Base-by-base conservation (phyloP, 2,888 invertebrate genomes). In the Hedya salicella region DNA sequence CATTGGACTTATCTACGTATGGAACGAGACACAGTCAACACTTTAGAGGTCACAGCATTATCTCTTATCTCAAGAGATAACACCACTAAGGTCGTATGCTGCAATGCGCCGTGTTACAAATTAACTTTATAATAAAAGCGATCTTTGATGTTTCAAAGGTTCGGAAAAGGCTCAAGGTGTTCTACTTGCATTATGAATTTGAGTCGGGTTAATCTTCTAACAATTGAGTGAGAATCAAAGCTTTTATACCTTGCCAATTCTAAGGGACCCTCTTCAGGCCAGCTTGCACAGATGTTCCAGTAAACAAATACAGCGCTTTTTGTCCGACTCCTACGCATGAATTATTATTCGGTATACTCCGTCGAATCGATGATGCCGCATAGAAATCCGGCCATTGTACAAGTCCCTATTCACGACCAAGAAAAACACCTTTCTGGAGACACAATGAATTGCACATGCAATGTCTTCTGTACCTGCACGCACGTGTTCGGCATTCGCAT, bases 181-280 rank as follows among this genome's bases (percentile, higher is more conserved):
- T 85, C 85, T 74, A 76, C 79, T 81, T 81, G 80, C 81, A 87
- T 87, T 86, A 82, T 85, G 72, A 76, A 67, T 75, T 79, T 81
- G 82, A 86, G 87, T 89, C 91, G 89, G 91, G 90, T 91, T 91
- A 90, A 92, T 91, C 89, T 90, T 82, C 75, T 76, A 78, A 87
- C 89, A 86, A 88, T 88, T 83, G 83, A 79, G 73, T 77, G 74
- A 89, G 88, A 90, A 90, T 85, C 79, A 76, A 71, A 68, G 70
- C 69, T 87, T 88, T 88, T 89, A 82, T 83, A 77, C 76, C 75
- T 86, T 78, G 87, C 88, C 84, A 86, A 85, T 86, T 85, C 78
- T 78, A 75, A 75, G 70, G 74, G 70, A 82, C 82, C 82, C 79
- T 83, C 80, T 72, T 78, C 73, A 69, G 65, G 64, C 72, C 73